Percentiles rank a stretch among this genome's conserved stretches.
Evolutionary conservation across 2,888 invertebrate species (phyloP).

Genomic region (Rapana venosa): DNA sequence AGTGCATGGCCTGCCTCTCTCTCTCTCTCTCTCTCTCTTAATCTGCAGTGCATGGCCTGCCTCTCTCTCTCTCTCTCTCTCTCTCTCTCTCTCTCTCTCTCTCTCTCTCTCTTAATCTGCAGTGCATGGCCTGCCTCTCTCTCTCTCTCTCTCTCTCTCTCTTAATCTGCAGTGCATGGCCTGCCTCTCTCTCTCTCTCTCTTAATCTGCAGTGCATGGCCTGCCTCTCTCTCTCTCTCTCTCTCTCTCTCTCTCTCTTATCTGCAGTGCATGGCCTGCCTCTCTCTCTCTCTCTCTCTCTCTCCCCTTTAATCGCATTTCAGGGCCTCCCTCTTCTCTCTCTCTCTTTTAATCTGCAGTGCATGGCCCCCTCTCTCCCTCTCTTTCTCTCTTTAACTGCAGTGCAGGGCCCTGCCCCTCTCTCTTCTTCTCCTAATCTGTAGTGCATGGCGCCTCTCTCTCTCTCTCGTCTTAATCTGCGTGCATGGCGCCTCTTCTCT

Average conservation of each 20-base stretch:
- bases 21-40: conserved; percentile 13
- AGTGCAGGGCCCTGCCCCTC: not conserved
- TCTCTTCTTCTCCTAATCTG: not conserved
- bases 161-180: no score
- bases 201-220: not conserved
- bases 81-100: not conserved
- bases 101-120: not conserved
- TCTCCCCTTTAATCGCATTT: no score
- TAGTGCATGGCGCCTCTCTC: not conserved
- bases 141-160: no score
- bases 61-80: conserved; percentile 16
- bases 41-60: not conserved
- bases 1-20: not conserved
- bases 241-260: no score
- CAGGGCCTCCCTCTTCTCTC: not conserved
- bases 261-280: no score
- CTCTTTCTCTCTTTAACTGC: not conserved
- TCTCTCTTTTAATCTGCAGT: not conserved
- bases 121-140: no score
- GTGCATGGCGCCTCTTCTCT: no score
- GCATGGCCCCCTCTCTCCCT: not conserved
- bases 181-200: not conserved
- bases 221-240: no score
- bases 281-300: no score
- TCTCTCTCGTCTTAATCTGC: not conserved